These are phyloP conservation scores for Drosophila funebris DNA, from an alignment of 1,140 invertebrate species.

Conservation along the genomic window DNA sequence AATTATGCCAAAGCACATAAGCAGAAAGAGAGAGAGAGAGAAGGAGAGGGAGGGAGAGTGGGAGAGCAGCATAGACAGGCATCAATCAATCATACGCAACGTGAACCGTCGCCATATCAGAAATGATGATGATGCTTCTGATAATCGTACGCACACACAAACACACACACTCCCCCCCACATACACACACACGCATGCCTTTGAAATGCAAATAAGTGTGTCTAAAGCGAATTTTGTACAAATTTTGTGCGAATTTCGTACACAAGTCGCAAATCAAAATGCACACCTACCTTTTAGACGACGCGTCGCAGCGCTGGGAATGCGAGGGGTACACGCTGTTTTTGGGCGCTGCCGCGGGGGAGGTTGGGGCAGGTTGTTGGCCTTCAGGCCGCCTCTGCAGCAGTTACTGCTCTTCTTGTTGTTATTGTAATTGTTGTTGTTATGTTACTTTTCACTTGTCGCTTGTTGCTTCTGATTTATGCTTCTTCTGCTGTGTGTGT, in stretches of 20 bases:
- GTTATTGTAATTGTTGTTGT: slow-evolving; percentile 20
- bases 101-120: slow-evolving; percentile 53
- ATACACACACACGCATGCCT: slow-evolving; percentile 16
- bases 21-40: neutral
- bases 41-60: neutral
- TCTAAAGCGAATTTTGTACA: slow-evolving; percentile 58
- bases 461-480: slow-evolving; percentile 45
- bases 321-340: neutral
- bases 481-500: slow-evolving; percentile 44
- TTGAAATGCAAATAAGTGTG: slow-evolving; percentile 64
- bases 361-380: slow-evolving; percentile 20
- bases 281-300: slow-evolving; percentile 58
- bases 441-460: slow-evolving; percentile 35
- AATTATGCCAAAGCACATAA: slow-evolving; percentile 36
- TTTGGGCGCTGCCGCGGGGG: too few species aligned
- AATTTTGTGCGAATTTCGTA: slow-evolving; percentile 42
- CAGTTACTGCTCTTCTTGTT: slow-evolving; percentile 9
- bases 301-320: neutral
- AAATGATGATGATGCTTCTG: slow-evolving; percentile 37
- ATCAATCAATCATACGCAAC: slow-evolving; percentile 76
- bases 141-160: slow-evolving; percentile 50
- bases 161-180: neutral
- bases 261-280: slow-evolving; percentile 57
- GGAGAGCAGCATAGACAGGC: slow-evolving; percentile 16
- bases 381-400: slow-evolving; percentile 39